Evolutionary conservation across 2,797 vertebrate species (phyloP).

Genomic region (Lepilemur ruficaudatus): DNA sequence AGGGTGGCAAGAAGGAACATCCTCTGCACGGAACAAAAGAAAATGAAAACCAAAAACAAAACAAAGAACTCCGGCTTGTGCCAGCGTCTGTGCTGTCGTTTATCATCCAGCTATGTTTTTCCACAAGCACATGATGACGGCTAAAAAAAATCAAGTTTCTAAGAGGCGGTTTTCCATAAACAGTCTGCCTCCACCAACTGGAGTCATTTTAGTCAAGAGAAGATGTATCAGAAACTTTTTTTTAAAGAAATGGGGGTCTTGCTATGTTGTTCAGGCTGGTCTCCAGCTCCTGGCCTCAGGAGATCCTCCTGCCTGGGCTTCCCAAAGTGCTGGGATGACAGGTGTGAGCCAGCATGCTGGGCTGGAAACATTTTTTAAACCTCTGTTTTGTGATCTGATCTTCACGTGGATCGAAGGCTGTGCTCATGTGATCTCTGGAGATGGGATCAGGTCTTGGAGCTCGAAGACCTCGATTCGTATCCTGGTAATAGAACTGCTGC

Average conservation of each 20-base stretch:
- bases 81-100: background rate
- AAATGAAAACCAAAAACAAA: background rate
- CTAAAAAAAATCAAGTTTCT: background rate
- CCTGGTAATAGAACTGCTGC: accelerated
- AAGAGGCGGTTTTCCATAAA: conserved; percentile 53
- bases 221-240: background rate
- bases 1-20: background rate
- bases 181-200: background rate
- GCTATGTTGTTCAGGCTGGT: too few species aligned
- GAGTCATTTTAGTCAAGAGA: background rate
- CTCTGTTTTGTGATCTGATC: background rate
- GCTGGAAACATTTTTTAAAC: background rate
- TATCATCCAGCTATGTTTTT: background rate
- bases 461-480: accelerated
- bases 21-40: background rate
- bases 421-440: background rate
- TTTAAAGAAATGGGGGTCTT: too few species aligned
- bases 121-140: background rate
- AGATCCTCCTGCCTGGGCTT: too few species aligned
- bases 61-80: background rate
- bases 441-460: background rate
- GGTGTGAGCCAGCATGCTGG: too few species aligned
- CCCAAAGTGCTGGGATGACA: too few species aligned
- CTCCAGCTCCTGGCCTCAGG: too few species aligned
- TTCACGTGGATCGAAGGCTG: accelerated